Evolutionary conservation across 2,888 invertebrate genomes (phyloP), one percentile per base, ranked within the genome.

Genomic region (Campoplex nolae): DNA sequence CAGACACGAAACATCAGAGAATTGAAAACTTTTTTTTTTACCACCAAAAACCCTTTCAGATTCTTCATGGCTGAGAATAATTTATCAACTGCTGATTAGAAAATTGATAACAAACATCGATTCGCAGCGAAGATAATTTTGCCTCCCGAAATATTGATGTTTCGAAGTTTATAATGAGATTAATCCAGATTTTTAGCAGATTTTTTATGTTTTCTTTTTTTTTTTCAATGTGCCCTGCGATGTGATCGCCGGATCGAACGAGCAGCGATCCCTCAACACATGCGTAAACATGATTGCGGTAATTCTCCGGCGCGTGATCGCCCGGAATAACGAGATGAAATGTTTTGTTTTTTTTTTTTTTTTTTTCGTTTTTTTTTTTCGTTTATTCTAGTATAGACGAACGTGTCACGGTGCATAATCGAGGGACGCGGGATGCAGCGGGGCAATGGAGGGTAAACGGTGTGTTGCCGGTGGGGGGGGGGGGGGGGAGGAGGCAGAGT

Each of bases 301-400:
- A 3, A 56, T 51, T 54, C 54, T 38, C 11, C 38, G n/a, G 38
- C n/a, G 32, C 54, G n/a, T 32, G 54, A 13, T 62, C 62, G n/a
- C 35, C 54, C 38, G n/a, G 73, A 48, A 54, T 86, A 86, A 86
- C 79, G 82, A 83, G 76, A 65, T 56, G 67, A 84, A 38, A 68
- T 80, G 4, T 4, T 85, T 84, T 62, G 81, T 82, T 80, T 32
- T 4, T 85, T 84, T 56, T 82, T 80, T 32, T 4, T 85, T 84
- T 56, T 82, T 32, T 62, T 75, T 67, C 42, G 23, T 23, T 23
- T 23, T 4, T 85, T 84, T 62, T 85, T 82, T 80, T 32, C 84
- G 8, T 56, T 82, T 32, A 68, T 75, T 67, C 42, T 56, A 23
- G 56, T 48, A 65, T 28, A 42, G 28, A 48, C 54, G 45, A 58